Base-by-base conservation (phyloP, 1,140 invertebrate species). In the Pogonomyrmex barbatus region DNA sequence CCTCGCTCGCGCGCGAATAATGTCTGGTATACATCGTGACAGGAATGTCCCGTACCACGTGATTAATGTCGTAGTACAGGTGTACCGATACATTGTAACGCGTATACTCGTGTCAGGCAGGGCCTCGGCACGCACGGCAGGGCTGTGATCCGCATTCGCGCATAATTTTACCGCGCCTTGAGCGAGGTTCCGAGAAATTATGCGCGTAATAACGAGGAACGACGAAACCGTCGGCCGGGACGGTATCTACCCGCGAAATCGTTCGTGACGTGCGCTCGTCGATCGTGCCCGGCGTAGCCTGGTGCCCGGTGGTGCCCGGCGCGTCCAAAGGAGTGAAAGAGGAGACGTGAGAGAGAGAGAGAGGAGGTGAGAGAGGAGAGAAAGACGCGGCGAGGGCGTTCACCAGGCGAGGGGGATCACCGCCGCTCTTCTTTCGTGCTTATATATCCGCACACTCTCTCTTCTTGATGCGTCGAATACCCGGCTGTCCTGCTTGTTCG, bases 171-270 rank as follows among this genome's bases (percentile, higher is more conserved):
- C 82, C 87, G 90, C 63, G 90, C 89, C 90, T 88, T 85, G 76
- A 89, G 88, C 88, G 82, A 91, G 79, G 87, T 89, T 77, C 85
- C 76, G 63, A 87, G 89, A 90, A 91, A 91, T 91, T 90, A 90
- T 90, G 87, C 84, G 83, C 77, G 89, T 88, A 91, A 91, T 91
- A 91, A 91, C 89, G 89, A 91, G 88, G 88, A 91, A 88, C 86
- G 89, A 88, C 90, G 90, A 87, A 91, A 91, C 54, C 87, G 90
- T 90, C 89, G 89, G 62, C 45, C 45, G 36, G n/a, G 77, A 54
- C 24, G 78, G 68, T 90, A 91, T 91, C 90, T 91, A 67, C 36
- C 60, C 75, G 85, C 84, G 87, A 90, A 90, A 91, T 90, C 89
- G 87, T 90, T 90, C 87, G 87, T 87, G 84, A 86, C 84, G 87